phyloP scores from a whole-genome alignment of 1,140 invertebrate genomes.

The Eupristina koningsbergeri region DNA sequence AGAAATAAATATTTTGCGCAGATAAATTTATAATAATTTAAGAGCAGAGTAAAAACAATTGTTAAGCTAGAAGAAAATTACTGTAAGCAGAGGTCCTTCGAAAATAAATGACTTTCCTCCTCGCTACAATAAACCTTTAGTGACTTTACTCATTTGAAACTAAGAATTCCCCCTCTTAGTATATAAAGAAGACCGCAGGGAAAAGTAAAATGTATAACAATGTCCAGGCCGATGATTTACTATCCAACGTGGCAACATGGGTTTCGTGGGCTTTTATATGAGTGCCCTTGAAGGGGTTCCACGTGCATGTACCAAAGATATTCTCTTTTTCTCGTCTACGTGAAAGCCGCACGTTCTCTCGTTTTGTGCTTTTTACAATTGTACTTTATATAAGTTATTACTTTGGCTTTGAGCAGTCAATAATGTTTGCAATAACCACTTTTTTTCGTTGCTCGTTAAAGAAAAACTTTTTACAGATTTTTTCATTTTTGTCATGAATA shows the following conservation, averaged over 20 bases:
- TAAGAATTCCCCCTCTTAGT: constrained; percentile 13
- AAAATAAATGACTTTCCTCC: not conserved
- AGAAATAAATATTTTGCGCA: too few species aligned
- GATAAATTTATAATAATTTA: too few species aligned
- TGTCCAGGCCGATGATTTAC: constrained; percentile 41
- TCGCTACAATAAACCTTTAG: not conserved
- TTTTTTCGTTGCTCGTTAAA: constrained; percentile 27
- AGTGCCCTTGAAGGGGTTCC: constrained; percentile 37
- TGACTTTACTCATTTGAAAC: constrained; percentile 2
- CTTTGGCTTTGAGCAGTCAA: constrained; percentile 35
- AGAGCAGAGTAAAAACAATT: too few species aligned
- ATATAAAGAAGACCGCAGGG: constrained; percentile 25
- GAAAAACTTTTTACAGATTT: constrained; percentile 8
- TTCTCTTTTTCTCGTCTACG: not conserved
- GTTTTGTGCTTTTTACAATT: constrained; percentile 21
- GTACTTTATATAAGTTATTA: constrained; percentile 43
- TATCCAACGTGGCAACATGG: not conserved
- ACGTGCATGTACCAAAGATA: not conserved
- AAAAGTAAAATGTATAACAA: constrained; percentile 47
- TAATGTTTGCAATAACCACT: constrained; percentile 32
- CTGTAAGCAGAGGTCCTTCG: not conserved
- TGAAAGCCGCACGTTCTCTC: not conserved
- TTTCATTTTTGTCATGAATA: not conserved
- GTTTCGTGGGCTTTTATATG: constrained; percentile 14
- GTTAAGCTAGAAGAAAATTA: not conserved